Evolutionary conservation across 2,113 vertebrate genomes (phyloP), one percentile per base, ranked within the genome.

Genomic region (Pandion haliaetus): DNA sequence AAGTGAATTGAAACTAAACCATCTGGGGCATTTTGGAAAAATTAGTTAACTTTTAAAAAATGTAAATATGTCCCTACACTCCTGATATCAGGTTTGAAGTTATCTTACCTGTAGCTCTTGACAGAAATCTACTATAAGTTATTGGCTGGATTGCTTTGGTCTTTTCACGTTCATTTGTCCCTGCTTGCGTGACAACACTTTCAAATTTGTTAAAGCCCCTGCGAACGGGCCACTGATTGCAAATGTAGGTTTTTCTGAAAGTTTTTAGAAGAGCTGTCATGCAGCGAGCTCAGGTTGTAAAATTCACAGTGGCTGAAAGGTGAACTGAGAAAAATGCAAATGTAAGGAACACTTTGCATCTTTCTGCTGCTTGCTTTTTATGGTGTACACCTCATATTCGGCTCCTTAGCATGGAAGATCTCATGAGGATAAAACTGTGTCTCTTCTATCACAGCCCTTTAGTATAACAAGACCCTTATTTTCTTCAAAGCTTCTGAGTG

Each of bases 221-320:
- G 31, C 0, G 1, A 0, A 16, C 5, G 58, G 66, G 71, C 32
- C n/a, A 9, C 49, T 59, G n/a, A n/a, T 18, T 28, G 62, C 26
- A 40, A 2, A 2, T 3, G 28, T 2, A 38, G 34, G 6, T 4
- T 83, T 65, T 73, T 20, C 44, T 45, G 47, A 3, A 5, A 50
- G 19, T 28, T 86, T 73, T 86, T 29, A 12, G 55, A 58, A 52
- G 23, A 62, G 63, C 15, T 42, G 3, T 57, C 44, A 24, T n/a
- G 36, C n/a, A 44, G 66, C 1, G 18, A 88, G 36, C 82, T 90
- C 65, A 90, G 65, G 45, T 26, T 58, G 25, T 45, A 34, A 61
- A 70, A 71, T 49, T 78, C 69, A 69, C 49, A 54, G 63, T 4
- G 47, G 18, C 59, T 78, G 72, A 49, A 81, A 84, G 69, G 19